Conservation (phyloP, 2,797 vertebrate genomes). For the Enteromius afrohamiltoni region DNA sequence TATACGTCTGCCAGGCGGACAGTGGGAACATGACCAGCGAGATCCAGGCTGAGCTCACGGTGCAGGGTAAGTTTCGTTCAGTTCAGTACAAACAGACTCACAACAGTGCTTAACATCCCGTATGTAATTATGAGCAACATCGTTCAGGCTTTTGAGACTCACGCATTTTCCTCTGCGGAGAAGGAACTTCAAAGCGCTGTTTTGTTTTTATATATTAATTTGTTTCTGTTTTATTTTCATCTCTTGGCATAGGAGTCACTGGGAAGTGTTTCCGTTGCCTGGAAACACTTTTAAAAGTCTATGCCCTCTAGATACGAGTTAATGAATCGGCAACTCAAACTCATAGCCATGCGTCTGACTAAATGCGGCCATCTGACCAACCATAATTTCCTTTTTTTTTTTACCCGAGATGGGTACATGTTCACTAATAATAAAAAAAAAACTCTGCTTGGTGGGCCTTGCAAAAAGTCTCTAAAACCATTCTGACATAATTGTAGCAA, state of each 20-base stretch:
- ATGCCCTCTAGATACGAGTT: background rate
- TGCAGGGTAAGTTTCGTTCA: constrained; percentile 83
- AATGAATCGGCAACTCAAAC: background rate
- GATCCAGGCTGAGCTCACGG: constrained; percentile 84
- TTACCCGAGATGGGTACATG: background rate
- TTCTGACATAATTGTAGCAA: background rate
- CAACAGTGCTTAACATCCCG: background rate
- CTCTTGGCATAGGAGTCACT: background rate
- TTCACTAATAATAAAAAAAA: too few relatives aligned
- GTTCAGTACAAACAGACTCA: background rate
- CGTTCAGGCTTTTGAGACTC: background rate
- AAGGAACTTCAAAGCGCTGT: constrained; percentile 17
- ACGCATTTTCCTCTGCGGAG: background rate
- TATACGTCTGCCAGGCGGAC: constrained; percentile 86
- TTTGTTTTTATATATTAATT: constrained; percentile 10
- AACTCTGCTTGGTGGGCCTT: background rate
- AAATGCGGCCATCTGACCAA: background rate
- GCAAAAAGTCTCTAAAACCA: background rate
- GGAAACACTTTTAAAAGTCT: background rate
- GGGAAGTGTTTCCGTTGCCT: too few relatives aligned
- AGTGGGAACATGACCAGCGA: constrained; percentile 84
- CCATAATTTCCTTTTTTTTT: background rate
- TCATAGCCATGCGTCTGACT: background rate
- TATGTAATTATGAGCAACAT: background rate
- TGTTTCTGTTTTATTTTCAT: constrained; percentile 8